Conservation (phyloP, 2,797 vertebrate species). For the Aplochiton taeniatus region DNA sequence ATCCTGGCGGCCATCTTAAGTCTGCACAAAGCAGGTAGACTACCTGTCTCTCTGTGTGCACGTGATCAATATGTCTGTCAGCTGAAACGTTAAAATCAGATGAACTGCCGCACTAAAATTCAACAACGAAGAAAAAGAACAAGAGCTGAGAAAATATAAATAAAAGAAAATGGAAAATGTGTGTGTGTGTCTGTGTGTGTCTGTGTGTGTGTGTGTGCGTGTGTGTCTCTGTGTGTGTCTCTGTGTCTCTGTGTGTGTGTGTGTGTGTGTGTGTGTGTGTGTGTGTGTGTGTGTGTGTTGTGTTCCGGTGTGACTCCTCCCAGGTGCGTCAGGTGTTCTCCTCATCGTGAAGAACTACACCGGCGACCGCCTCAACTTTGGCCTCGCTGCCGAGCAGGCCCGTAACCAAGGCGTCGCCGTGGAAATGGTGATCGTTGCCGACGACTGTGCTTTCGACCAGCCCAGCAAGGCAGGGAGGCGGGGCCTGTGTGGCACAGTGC, state of each 20-base stretch:
- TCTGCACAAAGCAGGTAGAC: conserved; percentile 74
- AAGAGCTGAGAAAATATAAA: too few species aligned
- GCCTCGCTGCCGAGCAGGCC: conserved; percentile 88
- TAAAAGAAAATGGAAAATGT: too few species aligned
- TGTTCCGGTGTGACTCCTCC: background rate
- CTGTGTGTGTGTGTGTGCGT: background rate
- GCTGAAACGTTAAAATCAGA: too few species aligned
- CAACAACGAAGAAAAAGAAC: too few species aligned
- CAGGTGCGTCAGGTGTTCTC: conserved; percentile 83
- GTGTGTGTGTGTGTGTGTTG: background rate
- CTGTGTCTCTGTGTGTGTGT: conserved; percentile 6
- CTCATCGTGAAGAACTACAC: conserved; percentile 98
- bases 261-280: background rate
- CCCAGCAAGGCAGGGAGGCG: conserved; percentile 87
- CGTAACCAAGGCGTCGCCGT: conserved; percentile 75
- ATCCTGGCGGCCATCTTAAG: conserved; percentile 86
- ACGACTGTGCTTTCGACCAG: conserved; percentile 86
- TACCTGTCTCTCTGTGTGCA: too few species aligned
- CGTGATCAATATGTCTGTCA: too few species aligned
- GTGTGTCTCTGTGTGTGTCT: background rate
- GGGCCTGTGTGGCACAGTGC: conserved; percentile 88
- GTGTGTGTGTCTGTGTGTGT: conserved; percentile 4
- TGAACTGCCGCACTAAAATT: too few species aligned
- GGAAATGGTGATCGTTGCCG: conserved; percentile 87
- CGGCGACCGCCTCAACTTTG: conserved; percentile 93